A percentile compares a stretch with the other conserved stretches of the same genome.
phyloP scores from a whole-genome alignment of 2,113 vertebrate genomes.

The Limnothrissa miodon region DNA sequence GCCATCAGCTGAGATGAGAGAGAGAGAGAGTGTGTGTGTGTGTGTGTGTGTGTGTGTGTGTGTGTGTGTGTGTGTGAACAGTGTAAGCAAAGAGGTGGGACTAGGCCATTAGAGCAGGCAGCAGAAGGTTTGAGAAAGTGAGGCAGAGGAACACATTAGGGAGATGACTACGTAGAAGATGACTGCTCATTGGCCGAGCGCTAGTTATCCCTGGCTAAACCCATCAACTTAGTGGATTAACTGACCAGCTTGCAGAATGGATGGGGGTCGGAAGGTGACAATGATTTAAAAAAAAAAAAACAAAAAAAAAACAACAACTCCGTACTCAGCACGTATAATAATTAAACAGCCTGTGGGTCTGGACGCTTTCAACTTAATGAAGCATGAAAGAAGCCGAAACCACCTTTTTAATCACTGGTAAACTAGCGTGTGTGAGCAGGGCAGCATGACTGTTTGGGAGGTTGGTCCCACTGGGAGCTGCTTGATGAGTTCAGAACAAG shows the following conservation, averaged over 20 bases:
- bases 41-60: neutral
- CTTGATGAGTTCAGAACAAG: slow-evolving; percentile 9
- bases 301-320: too few relatives aligned
- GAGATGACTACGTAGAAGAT: slow-evolving; percentile 13
- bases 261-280: neutral
- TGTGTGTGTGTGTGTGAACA: neutral
- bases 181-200: slow-evolving; percentile 46
- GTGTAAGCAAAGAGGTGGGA: neutral
- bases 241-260: slow-evolving; percentile 24
- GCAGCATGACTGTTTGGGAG: neutral
- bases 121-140: neutral
- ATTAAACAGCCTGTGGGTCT: neutral
- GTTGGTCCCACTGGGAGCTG: neutral
- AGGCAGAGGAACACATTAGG: neutral
- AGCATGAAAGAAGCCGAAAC: neutral
- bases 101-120: neutral
- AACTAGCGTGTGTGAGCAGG: neutral
- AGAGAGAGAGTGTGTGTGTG: neutral
- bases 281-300: too few relatives aligned
- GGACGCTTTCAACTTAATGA: neutral
- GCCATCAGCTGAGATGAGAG: neutral
- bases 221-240: slow-evolving; percentile 42
- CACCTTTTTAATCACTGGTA: neutral
- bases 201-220: slow-evolving; percentile 37
- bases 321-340: neutral